These are phyloP conservation scores for Dromococcyx pavoninus DNA, from an alignment of 2,797 vertebrate species.

Conservation along the genomic window DNA sequence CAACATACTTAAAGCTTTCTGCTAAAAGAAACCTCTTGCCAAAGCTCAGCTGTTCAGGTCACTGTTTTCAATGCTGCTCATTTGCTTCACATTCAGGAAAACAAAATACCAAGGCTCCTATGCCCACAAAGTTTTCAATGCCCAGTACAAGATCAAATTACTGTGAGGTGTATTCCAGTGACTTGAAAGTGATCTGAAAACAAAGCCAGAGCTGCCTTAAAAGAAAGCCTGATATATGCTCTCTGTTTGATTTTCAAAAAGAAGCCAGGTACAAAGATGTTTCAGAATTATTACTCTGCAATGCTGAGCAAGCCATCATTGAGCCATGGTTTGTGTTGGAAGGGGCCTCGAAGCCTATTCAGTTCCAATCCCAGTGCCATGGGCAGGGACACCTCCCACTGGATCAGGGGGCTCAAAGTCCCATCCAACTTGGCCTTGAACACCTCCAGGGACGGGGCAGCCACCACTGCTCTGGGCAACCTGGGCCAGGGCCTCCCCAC, in stretches of 20 bases:
- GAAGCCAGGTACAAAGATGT: background rate
- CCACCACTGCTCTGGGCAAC: too few species aligned
- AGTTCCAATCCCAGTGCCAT: too few species aligned
- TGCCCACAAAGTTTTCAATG: accelerated
- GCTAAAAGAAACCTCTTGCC: background rate
- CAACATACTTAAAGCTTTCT: accelerated
- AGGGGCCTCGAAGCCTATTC: too few species aligned
- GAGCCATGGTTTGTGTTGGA: too few species aligned
- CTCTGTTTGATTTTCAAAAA: background rate
- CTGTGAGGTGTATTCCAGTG: background rate
- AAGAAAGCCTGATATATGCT: background rate
- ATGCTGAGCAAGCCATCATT: background rate
- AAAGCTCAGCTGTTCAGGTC: background rate
- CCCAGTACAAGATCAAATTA: background rate
- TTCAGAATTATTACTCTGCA: background rate
- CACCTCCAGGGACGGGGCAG: too few species aligned
- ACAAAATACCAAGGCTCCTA: background rate
- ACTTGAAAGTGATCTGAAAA: background rate
- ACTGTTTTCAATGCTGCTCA: background rate
- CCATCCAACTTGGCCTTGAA: too few species aligned
- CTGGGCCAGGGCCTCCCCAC: too few species aligned
- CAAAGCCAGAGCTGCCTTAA: background rate
- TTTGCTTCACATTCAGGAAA: background rate
- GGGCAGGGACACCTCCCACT: too few species aligned
- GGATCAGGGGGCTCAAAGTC: too few species aligned